Evolutionary conservation across 2,888 invertebrate genomes (phyloP).

Genomic region (Phyllotreta cruciferae): DNA sequence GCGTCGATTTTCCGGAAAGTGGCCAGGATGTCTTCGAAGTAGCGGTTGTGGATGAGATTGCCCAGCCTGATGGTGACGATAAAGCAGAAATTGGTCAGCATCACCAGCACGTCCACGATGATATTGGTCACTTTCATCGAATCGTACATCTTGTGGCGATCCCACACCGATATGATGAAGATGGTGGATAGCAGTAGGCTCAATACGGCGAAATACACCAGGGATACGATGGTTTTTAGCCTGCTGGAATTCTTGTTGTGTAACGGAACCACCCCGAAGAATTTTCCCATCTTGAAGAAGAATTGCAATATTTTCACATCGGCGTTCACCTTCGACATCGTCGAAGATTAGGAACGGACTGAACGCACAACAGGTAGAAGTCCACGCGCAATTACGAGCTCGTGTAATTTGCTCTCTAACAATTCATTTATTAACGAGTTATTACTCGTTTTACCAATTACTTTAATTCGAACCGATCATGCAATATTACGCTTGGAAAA

Average conservation of each 20-base stretch:
- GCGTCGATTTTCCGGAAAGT: background rate
- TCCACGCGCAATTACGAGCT: too few relatives aligned
- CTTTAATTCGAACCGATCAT: conserved; percentile 1
- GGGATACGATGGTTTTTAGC: conserved; percentile 2
- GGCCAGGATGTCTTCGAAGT: conserved; percentile 4
- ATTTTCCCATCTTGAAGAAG: conserved; percentile 12
- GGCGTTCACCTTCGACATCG: background rate
- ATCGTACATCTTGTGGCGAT: conserved; percentile 3
- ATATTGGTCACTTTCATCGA: conserved; percentile 9
- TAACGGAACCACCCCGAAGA: conserved; percentile 1
- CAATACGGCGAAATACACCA: conserved; percentile 6
- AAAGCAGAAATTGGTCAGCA: background rate
- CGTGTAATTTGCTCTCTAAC: background rate
- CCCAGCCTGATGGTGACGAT: conserved; percentile 5
- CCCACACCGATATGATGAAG: conserved; percentile 2
- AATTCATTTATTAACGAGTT: conserved; percentile 8
- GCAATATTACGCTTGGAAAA: conserved; percentile 7
- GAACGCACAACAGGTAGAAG: too few relatives aligned
- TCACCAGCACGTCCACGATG: conserved; percentile 12
- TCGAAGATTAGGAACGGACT: too few relatives aligned
- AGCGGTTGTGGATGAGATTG: background rate
- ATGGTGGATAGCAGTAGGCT: background rate
- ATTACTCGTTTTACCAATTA: conserved; percentile 2
- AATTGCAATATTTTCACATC: conserved; percentile 14
- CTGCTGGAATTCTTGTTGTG: background rate